Evolutionary conservation across 2,888 invertebrate genomes (phyloP).

Genomic region (Acanthosepion pharaonis): DNA sequence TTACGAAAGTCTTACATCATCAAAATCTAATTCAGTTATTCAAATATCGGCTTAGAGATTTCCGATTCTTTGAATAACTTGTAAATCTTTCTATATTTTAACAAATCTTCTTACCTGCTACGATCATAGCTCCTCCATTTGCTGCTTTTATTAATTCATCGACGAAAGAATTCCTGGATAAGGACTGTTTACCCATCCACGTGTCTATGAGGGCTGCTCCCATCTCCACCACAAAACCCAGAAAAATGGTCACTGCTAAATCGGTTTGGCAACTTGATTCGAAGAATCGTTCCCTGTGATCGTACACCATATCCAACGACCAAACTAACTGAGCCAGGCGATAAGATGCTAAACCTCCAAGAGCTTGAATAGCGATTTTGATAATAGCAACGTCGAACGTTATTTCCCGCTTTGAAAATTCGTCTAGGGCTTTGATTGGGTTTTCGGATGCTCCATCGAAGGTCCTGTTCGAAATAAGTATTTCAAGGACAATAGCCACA

Average conservation of each 20-base stretch:
- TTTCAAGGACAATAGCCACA: slow-evolving; percentile 62
- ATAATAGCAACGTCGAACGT: slow-evolving; percentile 54
- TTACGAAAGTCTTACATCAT: too few species aligned
- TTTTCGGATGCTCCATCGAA: slow-evolving; percentile 68
- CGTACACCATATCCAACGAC: slow-evolving; percentile 67
- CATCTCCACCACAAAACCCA: slow-evolving; percentile 63
- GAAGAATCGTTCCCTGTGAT: slow-evolving; percentile 65
- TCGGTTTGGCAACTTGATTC: slow-evolving; percentile 65
- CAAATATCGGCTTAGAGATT: too few species aligned
- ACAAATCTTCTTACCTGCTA: slow-evolving; percentile 58
- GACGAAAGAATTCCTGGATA: slow-evolving; percentile 56
- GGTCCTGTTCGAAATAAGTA: slow-evolving; percentile 64
- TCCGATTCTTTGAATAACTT: not conserved
- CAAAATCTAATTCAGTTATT: too few species aligned
- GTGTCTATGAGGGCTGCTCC: slow-evolving; percentile 65
- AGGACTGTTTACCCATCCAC: slow-evolving; percentile 65
- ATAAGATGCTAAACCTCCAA: slow-evolving; percentile 67
- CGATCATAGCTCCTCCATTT: slow-evolving; percentile 67
- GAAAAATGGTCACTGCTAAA: slow-evolving; percentile 62
- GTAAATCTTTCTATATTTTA: too few species aligned
- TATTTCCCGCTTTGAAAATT: slow-evolving; percentile 57
- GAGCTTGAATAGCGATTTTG: slow-evolving; percentile 60
- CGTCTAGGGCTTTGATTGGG: slow-evolving; percentile 64
- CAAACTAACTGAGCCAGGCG: slow-evolving; percentile 65
- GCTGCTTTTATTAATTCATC: slow-evolving; percentile 66